phyloP scores from a whole-genome alignment of 1,140 invertebrate genomes.

The Littorina saxatilis region DNA sequence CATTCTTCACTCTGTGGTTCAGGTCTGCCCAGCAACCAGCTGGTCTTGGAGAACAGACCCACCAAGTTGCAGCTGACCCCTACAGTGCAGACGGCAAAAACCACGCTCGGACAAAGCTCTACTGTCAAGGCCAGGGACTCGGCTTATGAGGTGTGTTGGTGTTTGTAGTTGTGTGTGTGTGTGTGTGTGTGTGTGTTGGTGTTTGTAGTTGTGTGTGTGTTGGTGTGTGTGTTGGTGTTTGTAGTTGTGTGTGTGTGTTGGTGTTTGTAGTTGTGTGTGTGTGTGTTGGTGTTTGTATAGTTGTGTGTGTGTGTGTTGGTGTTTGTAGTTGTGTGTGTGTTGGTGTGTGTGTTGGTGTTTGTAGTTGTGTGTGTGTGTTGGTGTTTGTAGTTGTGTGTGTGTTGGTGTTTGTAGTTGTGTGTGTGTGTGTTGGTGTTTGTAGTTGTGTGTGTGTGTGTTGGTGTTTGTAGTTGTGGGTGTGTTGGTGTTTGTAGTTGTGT shows the following conservation, averaged over 20 bases:
- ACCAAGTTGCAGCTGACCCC: conserved; percentile 61
- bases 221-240: neutral
- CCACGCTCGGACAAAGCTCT: conserved; percentile 69
- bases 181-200: neutral
- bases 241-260: neutral
- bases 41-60: conserved; percentile 52
- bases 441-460: too few species aligned
- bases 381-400: too few species aligned
- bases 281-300: neutral
- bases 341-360: neutral
- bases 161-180: neutral
- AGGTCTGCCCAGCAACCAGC: conserved; percentile 66
- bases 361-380: too few species aligned
- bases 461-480: too few species aligned
- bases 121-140: conserved; percentile 63
- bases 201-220: neutral
- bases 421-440: too few species aligned
- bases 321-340: neutral
- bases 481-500: too few species aligned
- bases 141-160: conserved; percentile 64
- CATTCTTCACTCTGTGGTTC: conserved; percentile 48
- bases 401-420: too few species aligned
- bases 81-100: conserved; percentile 69
- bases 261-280: neutral
- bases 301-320: neutral